phyloP scores from a whole-genome alignment of 2,888 invertebrate genomes.

The Macroteleia sp. region DNA sequence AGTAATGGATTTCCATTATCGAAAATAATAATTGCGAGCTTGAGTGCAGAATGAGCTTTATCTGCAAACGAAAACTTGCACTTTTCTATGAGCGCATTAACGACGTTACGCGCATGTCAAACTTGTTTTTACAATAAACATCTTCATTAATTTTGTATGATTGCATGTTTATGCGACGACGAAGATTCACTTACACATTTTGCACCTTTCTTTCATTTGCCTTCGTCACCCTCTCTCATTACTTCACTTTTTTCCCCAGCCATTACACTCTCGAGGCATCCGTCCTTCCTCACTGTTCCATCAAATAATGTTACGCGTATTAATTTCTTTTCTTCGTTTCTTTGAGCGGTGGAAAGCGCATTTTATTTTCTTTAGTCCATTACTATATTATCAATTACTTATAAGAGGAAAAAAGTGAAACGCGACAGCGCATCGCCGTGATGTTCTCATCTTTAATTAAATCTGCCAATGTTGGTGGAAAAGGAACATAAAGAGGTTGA shows the following conservation, averaged over 20 bases:
- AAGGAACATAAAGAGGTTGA: conserved; percentile 51
- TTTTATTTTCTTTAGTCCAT: conserved; percentile 70
- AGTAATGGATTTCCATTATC: no score
- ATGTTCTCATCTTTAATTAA: conserved; percentile 80
- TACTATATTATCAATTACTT: conserved; percentile 80
- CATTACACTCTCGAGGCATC: conserved; percentile 58
- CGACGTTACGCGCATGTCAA: no score
- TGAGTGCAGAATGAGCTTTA: no score
- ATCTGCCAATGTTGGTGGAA: conserved; percentile 71
- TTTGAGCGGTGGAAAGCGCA: conserved; percentile 48
- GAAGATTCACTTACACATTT: conserved; percentile 56
- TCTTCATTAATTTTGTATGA: no score
- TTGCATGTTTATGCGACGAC: no score
- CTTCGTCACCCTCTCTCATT: conserved; percentile 58
- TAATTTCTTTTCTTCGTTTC: conserved; percentile 50
- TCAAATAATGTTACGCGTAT: conserved; percentile 60
- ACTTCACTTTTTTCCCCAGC: conserved; percentile 62
- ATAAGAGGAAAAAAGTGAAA: conserved; percentile 70
- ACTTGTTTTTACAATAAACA: no score
- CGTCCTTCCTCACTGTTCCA: conserved; percentile 37
- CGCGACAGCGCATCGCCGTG: conserved; percentile 73
- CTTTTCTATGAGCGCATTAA: no score
- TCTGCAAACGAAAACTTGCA: no score
- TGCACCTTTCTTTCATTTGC: conserved; percentile 50
- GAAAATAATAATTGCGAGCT: no score